Evolutionary conservation across 2,797 vertebrate genomes (phyloP).

Genomic region (Buphagus erythrorhynchus): DNA sequence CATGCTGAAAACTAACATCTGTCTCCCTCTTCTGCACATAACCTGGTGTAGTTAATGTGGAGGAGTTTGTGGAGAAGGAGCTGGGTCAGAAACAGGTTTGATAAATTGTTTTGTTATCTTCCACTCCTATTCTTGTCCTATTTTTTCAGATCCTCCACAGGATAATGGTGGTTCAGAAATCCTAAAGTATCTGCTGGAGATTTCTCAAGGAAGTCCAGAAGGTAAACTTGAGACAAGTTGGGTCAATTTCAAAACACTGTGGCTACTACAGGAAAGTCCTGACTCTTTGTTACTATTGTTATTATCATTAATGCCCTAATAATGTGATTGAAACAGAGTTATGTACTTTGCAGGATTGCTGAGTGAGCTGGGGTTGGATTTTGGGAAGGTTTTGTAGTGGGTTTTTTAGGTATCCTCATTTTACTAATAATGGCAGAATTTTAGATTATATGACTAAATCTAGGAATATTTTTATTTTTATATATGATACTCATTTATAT

Average conservation of each 20-base stretch:
- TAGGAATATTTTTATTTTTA: neutral
- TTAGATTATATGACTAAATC: neutral
- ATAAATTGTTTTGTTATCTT: neutral
- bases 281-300: neutral
- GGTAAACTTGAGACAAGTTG: slow-evolving; percentile 74
- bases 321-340: neutral
- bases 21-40: neutral
- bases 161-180: slow-evolving; percentile 95
- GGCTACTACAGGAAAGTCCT: neutral
- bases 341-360: neutral
- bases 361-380: neutral
- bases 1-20: neutral
- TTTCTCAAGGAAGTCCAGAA: slow-evolving; percentile 91
- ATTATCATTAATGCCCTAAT: neutral
- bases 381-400: neutral
- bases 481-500: neutral
- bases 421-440: neutral
- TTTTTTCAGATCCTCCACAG: slow-evolving; percentile 88
- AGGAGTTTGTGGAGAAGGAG: neutral
- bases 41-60: neutral
- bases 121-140: neutral
- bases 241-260: neutral
- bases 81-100: neutral
- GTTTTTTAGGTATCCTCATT: neutral
- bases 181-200: slow-evolving; percentile 92